Evolutionary conservation across 1,140 invertebrate species (phyloP).

Genomic region (Rhyzopertha dominica): DNA sequence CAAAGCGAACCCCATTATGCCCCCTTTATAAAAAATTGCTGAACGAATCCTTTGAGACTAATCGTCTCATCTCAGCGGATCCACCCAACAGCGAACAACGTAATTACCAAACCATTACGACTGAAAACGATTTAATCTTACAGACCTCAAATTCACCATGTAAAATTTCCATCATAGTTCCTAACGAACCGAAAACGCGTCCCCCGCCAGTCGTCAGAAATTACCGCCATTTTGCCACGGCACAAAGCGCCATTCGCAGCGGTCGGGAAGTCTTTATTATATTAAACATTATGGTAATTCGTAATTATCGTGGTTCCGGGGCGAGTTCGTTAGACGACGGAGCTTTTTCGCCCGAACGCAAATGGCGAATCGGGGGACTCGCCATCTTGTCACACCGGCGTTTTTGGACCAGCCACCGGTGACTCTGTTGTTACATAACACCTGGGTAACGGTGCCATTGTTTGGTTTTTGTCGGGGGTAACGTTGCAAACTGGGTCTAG

Average conservation of each 20-base stretch:
- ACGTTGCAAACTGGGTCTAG: too few relatives aligned
- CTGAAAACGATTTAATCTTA: constrained; percentile 36
- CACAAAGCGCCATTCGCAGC: constrained; percentile 23
- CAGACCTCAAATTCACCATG: constrained; percentile 29
- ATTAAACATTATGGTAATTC: constrained; percentile 33
- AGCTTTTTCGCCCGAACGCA: constrained; percentile 10
- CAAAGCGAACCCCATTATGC: too few relatives aligned
- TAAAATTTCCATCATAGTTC: constrained; percentile 32
- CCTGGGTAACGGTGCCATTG: too few relatives aligned
- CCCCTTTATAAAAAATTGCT: too few relatives aligned
- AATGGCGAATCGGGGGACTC: constrained; percentile 19
- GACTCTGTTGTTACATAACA: too few relatives aligned
- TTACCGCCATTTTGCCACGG: constrained; percentile 37
- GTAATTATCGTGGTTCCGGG: constrained; percentile 28
- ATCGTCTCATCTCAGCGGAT: too few relatives aligned
- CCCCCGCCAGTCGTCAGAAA: constrained; percentile 23
- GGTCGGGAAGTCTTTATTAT: constrained; percentile 29
- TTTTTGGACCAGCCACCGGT: too few relatives aligned
- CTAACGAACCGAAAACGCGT: constrained; percentile 37
- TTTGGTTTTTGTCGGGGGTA: too few relatives aligned
- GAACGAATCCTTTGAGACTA: too few relatives aligned
- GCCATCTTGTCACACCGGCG: constrained; percentile 11
- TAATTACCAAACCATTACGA: constrained; percentile 36
- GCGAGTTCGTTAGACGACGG: constrained; percentile 23
- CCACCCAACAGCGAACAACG: constrained; percentile 22